Base-by-base conservation (phyloP, 2,113 vertebrate genomes). In the Cricetomys ansorgei region DNA sequence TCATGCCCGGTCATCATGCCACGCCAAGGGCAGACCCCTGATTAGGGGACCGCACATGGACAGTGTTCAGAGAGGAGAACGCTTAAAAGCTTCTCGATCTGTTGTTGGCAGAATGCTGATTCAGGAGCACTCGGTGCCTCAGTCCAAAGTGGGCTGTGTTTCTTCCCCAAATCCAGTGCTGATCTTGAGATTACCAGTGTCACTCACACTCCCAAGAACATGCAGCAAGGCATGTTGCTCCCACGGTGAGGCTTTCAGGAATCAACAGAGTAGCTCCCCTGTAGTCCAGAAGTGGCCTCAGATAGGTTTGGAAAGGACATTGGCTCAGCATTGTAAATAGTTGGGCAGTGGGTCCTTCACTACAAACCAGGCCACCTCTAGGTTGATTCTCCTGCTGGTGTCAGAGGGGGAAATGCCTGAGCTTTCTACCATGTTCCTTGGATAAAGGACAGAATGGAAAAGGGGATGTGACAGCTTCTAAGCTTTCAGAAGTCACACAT, bases 241-340 rank as follows among this genome's bases (percentile, higher is more conserved):
- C 45, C n/a, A 3, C 27, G 27, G 25, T 1, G 4, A 92, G 45
- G 21, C 72, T 48, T 34, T 23, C 8, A 2, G 16, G 16, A 5
- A 1, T 25, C 27, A n/a, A 50, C 23, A 0, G 3, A 0, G 1
- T 0, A 0, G 12, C 59, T 80, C 45, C 31, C 10, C 12, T 1
- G 2, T 1, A 53, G 3, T 16, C 75, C 34, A 37, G 29, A n/a
- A 7, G 7, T 11, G 29, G 8, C 53, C 59, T 27, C 9, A 5
- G 31, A 73, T 62, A 79, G 8, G 1, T 80, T 5, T 85, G 29
- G 45, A 77, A 40, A 57, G 31, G 80, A 79, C n/a, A 11, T 37
- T 0, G 11, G 5, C 67, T 40, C 2, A 0, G 48, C 34, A 19
- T 27, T 57, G 50, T 7, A 2, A 7, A 45, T 67, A 10, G 23